Conservation (phyloP, 2,888 invertebrate species). For the Rhodophaea formosa region DNA sequence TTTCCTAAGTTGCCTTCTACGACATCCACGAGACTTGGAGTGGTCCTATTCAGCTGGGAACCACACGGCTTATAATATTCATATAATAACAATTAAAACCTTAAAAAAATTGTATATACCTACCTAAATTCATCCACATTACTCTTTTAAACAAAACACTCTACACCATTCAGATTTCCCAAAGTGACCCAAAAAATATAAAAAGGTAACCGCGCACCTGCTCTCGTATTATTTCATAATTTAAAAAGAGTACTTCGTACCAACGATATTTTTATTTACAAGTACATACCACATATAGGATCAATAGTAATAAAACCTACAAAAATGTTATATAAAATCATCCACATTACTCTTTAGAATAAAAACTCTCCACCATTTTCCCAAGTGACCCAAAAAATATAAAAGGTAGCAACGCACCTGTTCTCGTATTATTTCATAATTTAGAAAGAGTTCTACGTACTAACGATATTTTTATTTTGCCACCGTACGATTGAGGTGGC, state of each 20-base stretch:
- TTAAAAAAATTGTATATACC: too few relatives aligned
- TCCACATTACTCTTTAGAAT: background rate
- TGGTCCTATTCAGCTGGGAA: too few relatives aligned
- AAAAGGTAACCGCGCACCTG: conserved; percentile 44
- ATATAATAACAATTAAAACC: too few relatives aligned
- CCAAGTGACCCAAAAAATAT: conserved; percentile 9
- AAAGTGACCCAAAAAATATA: conserved; percentile 8
- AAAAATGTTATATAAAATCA: background rate
- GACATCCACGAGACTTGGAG: too few relatives aligned
- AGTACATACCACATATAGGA: too few relatives aligned
- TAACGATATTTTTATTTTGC: conserved; percentile 55
- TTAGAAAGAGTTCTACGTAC: conserved; percentile 42
- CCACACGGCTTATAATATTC: too few relatives aligned
- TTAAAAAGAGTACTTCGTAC: conserved; percentile 42
- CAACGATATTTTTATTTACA: conserved; percentile 58
- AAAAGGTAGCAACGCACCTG: conserved; percentile 43
- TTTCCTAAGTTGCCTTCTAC: too few relatives aligned
- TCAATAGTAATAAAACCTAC: too few relatives aligned
- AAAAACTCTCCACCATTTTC: conserved; percentile 1
- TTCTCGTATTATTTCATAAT: conserved; percentile 56
- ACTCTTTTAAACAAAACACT: background rate
- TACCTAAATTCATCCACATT: too few relatives aligned
- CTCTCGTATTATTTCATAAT: conserved; percentile 56
- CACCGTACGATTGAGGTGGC: conserved; percentile 15
- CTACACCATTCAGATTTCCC: background rate